Evolutionary conservation across 2,113 vertebrate genomes (phyloP).

Genomic region (Deroptyus accipitrinus): DNA sequence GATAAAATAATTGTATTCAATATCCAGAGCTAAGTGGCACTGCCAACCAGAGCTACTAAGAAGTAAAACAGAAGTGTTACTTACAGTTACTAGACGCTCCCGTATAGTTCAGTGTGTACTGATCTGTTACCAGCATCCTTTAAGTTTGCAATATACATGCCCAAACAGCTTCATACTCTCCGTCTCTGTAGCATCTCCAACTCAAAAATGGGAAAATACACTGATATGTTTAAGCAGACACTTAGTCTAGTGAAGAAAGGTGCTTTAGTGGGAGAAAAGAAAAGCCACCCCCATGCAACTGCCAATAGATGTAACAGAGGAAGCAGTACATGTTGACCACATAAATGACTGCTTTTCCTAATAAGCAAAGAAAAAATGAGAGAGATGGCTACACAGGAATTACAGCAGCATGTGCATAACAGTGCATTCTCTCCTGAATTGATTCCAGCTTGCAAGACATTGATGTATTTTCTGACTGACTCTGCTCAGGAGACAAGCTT

Average conservation of each 20-base stretch:
- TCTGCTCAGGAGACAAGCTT: constrained; percentile 59
- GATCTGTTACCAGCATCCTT: constrained; percentile 71
- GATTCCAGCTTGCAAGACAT: constrained; percentile 50
- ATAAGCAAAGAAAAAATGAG: constrained; percentile 23
- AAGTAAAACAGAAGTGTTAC: background rate
- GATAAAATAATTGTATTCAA: background rate
- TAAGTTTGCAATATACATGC: constrained; percentile 7
- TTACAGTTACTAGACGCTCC: constrained; percentile 53
- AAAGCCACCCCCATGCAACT: background rate
- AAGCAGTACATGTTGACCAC: constrained; percentile 24
- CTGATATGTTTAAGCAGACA: constrained; percentile 10
- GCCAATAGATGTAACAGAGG: background rate
- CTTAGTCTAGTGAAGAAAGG: background rate
- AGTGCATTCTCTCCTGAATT: constrained; percentile 23
- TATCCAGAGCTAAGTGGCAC: background rate
- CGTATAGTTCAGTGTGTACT: background rate
- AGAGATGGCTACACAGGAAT: constrained; percentile 43
- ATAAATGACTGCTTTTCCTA: background rate
- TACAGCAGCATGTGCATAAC: constrained; percentile 25
- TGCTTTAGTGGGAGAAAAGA: constrained; percentile 11
- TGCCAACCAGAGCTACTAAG: background rate
- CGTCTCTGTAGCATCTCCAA: constrained; percentile 3
- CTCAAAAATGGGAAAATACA: background rate
- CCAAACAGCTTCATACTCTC: constrained; percentile 43
- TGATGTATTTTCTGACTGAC: constrained; percentile 57